A percentile compares a stretch with the other conserved stretches of the same genome.
These are phyloP conservation scores for Cerastoderma edule DNA, from an alignment of 2,888 invertebrate species.

Conservation along the genomic window DNA sequence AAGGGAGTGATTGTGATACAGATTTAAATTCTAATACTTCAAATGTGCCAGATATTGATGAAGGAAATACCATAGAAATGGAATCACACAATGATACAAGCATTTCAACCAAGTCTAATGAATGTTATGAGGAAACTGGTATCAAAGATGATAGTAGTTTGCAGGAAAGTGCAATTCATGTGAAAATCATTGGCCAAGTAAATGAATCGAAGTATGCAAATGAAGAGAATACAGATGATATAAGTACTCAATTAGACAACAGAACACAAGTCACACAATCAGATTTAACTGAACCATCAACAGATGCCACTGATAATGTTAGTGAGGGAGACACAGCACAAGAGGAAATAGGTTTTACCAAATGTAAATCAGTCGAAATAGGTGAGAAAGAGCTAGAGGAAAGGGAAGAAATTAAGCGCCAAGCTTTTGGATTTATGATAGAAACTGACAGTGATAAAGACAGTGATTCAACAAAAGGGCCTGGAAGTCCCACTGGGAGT, in stretches of 20 bases:
- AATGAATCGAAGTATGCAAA: no score
- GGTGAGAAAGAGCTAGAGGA: slow-evolving; percentile 41
- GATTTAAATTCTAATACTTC: no score
- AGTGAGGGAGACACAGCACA: background rate
- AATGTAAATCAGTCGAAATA: slow-evolving; percentile 10
- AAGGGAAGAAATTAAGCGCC: slow-evolving; percentile 40
- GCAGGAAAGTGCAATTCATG: no score
- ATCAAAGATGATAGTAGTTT: no score
- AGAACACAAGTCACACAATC: background rate
- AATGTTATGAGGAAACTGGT: no score
- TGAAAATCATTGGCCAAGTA: no score
- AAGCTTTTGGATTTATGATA: slow-evolving; percentile 50
- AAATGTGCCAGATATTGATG: no score
- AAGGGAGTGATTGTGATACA: no score
- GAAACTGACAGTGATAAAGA: slow-evolving; percentile 56
- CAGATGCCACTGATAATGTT: slow-evolving; percentile 10
- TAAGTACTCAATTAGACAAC: background rate
- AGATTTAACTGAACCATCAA: background rate
- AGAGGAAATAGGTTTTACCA: background rate
- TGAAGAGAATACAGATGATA: background rate
- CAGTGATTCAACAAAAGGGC: slow-evolving; percentile 30
- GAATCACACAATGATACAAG: background rate
- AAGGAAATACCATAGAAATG: no score
- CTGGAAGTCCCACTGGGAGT: slow-evolving; percentile 33
- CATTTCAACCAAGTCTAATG: no score